phyloP scores from a whole-genome alignment of 1,140 invertebrate species.

The Pentalonia nigronervosa region DNA sequence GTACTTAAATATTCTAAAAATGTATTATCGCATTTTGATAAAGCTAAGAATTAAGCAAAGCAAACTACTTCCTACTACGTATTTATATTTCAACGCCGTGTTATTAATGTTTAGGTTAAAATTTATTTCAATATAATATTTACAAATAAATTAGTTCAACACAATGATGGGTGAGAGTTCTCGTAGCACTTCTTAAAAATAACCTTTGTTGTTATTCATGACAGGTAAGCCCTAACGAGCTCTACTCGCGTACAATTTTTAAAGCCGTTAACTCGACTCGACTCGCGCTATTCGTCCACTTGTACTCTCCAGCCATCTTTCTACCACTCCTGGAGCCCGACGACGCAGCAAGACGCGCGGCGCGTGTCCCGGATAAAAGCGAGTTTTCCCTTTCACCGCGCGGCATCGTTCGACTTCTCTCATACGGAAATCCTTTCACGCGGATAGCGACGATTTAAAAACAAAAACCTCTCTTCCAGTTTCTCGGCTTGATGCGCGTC shows the following conservation, averaged over 20 bases:
- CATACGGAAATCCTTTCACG: conserved; percentile 50
- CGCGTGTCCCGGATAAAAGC: neutral
- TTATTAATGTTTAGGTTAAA: neutral
- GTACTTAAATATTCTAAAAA: neutral
- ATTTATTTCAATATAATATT: neutral
- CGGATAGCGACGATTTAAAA: conserved; percentile 47
- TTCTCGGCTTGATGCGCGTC: conserved; percentile 29
- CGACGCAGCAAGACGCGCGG: neutral
- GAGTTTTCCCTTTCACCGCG: neutral
- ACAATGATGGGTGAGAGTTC: neutral
- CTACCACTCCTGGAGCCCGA: neutral
- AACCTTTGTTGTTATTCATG: neutral
- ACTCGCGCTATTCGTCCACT: neutral
- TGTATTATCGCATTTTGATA: neutral
- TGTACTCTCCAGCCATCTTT: neutral
- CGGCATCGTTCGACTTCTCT: conserved; percentile 37
- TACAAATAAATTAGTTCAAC: neutral
- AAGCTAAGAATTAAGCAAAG: neutral
- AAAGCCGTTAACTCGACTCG: neutral
- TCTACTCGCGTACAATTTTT: neutral
- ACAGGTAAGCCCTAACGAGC: neutral
- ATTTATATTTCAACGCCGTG: neutral
- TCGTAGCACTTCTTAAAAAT: neutral
- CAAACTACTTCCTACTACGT: neutral
- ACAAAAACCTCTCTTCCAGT: conserved; percentile 49